Base-by-base conservation (phyloP, 2,797 vertebrate species). In the Saxicola maurus region DNA sequence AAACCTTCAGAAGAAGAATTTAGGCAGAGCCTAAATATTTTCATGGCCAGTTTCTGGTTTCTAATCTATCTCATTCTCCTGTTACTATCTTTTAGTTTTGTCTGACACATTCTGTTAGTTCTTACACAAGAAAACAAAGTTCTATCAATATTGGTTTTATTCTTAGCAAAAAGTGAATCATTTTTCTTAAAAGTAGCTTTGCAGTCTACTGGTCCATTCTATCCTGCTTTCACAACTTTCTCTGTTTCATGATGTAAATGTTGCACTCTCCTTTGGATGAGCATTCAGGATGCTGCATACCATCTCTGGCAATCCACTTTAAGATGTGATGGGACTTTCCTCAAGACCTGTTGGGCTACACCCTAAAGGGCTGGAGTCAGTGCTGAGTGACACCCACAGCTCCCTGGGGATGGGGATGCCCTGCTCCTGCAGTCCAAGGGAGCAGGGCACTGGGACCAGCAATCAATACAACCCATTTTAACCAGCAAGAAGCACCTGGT, bases 401-500 rank as follows among this genome's bases (percentile, higher is more conserved):
- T 82, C 64, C 75, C 67, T 35, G 10, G 27, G 65, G 60, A 45
- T 6, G n/a, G 33, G 68, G 68, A 86, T 6, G 2, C 38, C 69
- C 93, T 80, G 37, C 89, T 81, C 61, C 60, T 56, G 91, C 53
- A 82, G 92, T 82, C 90, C 90, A 35, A 17, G 35, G 30, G 72
- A 90, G 68, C 86, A 89, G 45, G 74, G 83, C 61, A 72, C 71
- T n/a, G 68, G 76, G 71, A 74, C 57, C 86, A 42, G 27, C 73
- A 87, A 97, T 97, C 82, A 59, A 96, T 96, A 94, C 84, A 95
- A 88, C 86, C 92, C 94, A 93, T 97, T 97, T 97, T 96, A 97
- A 96, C 93, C 69, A 94, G 94, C 95, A 95, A 96, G 95, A 96
- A 96, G 94, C 93, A 94, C 94, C 95, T 93, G 87, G 94, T 95